These are phyloP conservation scores for Anastrepha obliqua DNA, from an alignment of 1,140 invertebrate species.

Conservation along the genomic window DNA sequence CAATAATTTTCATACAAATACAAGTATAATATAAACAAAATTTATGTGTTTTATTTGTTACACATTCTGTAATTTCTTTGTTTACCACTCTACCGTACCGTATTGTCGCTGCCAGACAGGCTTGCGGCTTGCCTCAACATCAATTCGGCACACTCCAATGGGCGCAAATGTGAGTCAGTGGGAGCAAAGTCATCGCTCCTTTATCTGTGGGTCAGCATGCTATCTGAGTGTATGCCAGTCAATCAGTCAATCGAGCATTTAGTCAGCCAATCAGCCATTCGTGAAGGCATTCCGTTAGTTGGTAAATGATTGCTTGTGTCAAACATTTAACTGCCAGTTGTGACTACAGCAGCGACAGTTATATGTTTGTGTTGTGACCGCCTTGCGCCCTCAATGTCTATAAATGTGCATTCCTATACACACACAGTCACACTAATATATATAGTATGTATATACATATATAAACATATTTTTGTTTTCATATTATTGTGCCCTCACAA, in stretches of 20 bases:
- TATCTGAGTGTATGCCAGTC: background rate
- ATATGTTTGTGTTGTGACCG: slow-evolving; percentile 13
- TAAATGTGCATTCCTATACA: background rate
- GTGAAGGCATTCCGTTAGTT: slow-evolving; percentile 6
- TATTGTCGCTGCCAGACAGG: background rate
- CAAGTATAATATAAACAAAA: slow-evolving; percentile 8
- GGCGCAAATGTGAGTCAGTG: background rate
- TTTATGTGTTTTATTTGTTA: slow-evolving; percentile 47
- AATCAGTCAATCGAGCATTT: slow-evolving; percentile 14
- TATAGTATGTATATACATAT: background rate
- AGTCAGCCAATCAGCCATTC: background rate
- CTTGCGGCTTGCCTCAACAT: background rate
- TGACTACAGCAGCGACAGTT: background rate
- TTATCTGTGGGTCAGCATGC: background rate
- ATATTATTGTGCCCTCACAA: too few species aligned
- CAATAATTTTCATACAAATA: background rate
- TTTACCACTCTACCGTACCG: background rate
- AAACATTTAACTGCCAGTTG: slow-evolving; percentile 11
- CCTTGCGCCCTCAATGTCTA: background rate
- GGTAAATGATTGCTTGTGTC: slow-evolving; percentile 36
- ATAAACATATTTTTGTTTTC: too few species aligned
- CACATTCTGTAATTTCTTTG: background rate
- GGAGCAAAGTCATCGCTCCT: slow-evolving; percentile 4
- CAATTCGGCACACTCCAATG: background rate
- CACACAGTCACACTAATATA: background rate